These are phyloP conservation scores for Sebastiscus tertius DNA, from an alignment of 2,797 vertebrate genomes.

Conservation along the genomic window DNA sequence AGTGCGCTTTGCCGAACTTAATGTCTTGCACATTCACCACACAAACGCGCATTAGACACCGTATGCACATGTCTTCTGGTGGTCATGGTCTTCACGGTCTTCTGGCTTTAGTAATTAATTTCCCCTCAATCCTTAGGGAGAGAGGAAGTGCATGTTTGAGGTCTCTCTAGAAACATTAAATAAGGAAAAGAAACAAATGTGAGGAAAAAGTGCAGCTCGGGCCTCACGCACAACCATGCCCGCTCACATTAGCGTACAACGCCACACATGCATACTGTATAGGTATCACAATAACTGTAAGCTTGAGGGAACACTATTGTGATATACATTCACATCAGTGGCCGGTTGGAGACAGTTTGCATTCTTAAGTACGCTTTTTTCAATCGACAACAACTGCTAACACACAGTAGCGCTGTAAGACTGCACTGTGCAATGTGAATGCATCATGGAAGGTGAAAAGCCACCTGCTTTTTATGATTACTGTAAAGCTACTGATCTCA, in stretches of 20 bases:
- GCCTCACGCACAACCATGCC: not conserved
- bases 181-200: constrained; percentile 14
- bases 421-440: not conserved
- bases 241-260: not conserved
- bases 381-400: not conserved
- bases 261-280: not conserved
- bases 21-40: constrained; percentile 2
- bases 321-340: not conserved
- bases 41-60: constrained; percentile 6
- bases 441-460: not conserved
- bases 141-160: constrained; percentile 30
- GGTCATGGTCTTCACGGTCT: constrained; percentile 41
- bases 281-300: not conserved
- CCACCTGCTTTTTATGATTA: not conserved
- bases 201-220: constrained; percentile 6
- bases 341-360: not conserved
- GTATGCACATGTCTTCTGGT: constrained; percentile 48
- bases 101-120: constrained; percentile 66
- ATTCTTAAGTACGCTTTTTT: not conserved
- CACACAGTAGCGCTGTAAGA: not conserved
- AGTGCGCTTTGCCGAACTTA: constrained; percentile 22
- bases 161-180: constrained; percentile 36
- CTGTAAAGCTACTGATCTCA: not conserved
- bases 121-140: constrained; percentile 42
- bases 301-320: not conserved